Conservation (phyloP, 2,113 vertebrate species). For the Willisornis vidua region DNA sequence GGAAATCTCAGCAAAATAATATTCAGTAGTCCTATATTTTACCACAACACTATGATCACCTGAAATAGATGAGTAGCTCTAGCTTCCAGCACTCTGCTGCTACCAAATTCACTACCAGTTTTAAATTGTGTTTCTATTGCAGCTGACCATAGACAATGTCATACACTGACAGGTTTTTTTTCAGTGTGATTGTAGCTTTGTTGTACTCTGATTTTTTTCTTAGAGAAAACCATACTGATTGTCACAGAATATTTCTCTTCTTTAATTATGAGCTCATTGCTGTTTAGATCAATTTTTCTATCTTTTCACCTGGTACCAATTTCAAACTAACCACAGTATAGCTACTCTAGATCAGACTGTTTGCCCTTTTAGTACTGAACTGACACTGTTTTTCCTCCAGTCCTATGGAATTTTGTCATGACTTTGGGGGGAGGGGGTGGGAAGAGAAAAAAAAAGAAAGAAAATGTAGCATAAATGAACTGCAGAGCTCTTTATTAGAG, state of each 20-base stretch:
- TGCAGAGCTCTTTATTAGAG: neutral
- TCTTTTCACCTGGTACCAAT: neutral
- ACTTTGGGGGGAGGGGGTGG: no score
- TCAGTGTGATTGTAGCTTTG: neutral
- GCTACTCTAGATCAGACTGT: neutral
- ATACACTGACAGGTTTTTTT: neutral
- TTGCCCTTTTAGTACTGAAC: neutral
- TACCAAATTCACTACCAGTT: neutral
- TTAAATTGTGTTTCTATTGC: neutral
- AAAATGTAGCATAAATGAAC: neutral
- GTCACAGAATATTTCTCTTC: neutral
- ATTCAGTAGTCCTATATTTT: conserved; percentile 14
- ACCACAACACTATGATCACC: neutral
- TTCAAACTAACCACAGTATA: neutral
- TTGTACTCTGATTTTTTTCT: neutral
- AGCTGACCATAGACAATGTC: neutral
- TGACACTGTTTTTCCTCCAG: neutral
- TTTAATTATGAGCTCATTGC: neutral
- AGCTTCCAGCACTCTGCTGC: neutral
- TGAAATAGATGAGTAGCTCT: neutral
- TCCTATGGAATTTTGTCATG: neutral
- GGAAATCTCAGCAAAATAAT: conserved; percentile 16
- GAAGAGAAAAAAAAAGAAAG: no score
- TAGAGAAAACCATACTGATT: neutral
- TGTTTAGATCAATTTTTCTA: neutral